phyloP scores from a whole-genome alignment of 2,797 vertebrate genomes.

The Phataginus tricuspis region DNA sequence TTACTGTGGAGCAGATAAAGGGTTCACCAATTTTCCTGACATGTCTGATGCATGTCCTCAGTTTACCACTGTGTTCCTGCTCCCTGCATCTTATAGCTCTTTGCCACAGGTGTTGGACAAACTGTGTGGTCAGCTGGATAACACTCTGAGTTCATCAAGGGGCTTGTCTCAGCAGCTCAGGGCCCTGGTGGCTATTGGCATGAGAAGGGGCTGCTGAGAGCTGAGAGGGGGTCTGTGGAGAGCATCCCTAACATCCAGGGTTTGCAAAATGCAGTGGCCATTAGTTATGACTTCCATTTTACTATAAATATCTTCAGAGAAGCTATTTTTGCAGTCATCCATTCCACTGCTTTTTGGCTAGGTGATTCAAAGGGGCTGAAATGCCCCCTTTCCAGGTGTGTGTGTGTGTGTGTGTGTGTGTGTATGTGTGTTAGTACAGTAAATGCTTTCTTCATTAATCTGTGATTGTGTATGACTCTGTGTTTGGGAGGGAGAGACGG shows the following conservation, averaged over 20 bases:
- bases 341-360: not conserved
- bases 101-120: constrained; percentile 16
- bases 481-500: not conserved
- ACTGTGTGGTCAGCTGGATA: constrained; percentile 13
- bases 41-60: not conserved
- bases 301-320: constrained; percentile 3
- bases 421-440: not conserved
- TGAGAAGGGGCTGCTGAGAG: not conserved
- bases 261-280: not conserved
- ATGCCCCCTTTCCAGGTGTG: not conserved
- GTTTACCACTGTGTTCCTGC: not conserved
- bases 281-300: constrained; percentile 5
- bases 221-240: not conserved
- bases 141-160: constrained; percentile 9
- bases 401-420: not conserved
- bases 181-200: not conserved
- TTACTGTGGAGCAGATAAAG: constrained; percentile 13
- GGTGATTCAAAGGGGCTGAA: not conserved
- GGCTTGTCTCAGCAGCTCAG: constrained; percentile 11
- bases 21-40: not conserved
- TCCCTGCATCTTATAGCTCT: not conserved
- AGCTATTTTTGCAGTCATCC: not conserved
- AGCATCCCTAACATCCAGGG: not conserved
- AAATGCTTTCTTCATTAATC: constrained; percentile 33
- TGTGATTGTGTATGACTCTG: constrained; percentile 13